A percentile compares a stretch with the other conserved stretches of the same genome.
phyloP scores from a whole-genome alignment of 1,140 invertebrate species.

The Nephila pilipes region DNA sequence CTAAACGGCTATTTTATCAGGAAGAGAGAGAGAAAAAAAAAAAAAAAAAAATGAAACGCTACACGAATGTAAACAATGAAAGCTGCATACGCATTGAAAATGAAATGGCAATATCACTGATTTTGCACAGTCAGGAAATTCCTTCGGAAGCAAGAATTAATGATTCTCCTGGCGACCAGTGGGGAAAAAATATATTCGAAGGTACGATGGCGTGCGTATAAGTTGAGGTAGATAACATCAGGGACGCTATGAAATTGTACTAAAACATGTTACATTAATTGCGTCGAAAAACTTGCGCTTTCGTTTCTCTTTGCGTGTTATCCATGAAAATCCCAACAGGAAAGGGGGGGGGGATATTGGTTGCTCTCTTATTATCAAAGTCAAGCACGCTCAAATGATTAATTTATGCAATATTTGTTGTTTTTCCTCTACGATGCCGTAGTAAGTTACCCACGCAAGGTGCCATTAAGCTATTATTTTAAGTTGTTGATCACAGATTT shows the following conservation, averaged over 20 bases:
- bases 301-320: background rate
- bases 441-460: background rate
- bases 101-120: background rate
- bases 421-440: background rate
- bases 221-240: background rate
- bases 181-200: background rate
- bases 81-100: background rate
- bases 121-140: background rate
- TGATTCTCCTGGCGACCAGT: background rate
- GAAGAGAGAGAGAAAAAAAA: no score
- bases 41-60: no score
- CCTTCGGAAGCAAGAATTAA: background rate
- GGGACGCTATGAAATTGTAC: background rate
- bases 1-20: no score
- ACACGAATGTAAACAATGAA: no score
- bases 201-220: conserved; percentile 2
- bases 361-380: background rate
- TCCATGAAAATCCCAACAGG: no score
- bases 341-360: background rate
- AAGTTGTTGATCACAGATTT: no score
- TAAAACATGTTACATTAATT: conserved; percentile 17
- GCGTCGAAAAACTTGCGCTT: background rate
- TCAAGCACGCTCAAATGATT: conserved; percentile 21
- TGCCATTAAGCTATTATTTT: no score
- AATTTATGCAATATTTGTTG: conserved; percentile 22